Conservation (phyloP, 2,113 vertebrate genomes). For the Elgaria multicarinata region DNA sequence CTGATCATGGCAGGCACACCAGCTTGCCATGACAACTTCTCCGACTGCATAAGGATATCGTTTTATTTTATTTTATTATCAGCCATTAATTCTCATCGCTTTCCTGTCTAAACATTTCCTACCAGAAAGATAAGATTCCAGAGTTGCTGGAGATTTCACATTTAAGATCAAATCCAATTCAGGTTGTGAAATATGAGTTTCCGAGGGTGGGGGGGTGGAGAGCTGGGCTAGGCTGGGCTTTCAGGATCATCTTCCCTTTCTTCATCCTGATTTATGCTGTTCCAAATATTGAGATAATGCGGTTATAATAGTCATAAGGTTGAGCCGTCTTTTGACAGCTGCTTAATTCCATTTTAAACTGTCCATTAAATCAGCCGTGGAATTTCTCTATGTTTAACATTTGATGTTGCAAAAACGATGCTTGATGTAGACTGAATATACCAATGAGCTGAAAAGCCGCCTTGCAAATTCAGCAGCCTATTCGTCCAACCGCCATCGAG, state of each 20-base stretch:
- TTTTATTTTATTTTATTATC: slow-evolving; percentile 21
- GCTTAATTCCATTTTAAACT: slow-evolving; percentile 74
- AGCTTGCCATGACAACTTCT: neutral
- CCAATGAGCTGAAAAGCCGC: neutral
- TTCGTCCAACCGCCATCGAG: neutral
- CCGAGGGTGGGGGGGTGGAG: no score
- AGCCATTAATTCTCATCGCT: slow-evolving; percentile 62
- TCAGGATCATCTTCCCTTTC: neutral
- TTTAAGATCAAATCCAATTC: slow-evolving; percentile 49
- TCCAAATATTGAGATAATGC: slow-evolving; percentile 55
- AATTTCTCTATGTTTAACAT: slow-evolving; percentile 66
- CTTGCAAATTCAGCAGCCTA: neutral
- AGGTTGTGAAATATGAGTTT: slow-evolving; percentile 28
- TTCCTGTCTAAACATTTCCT: slow-evolving; percentile 46
- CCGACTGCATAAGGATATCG: neutral
- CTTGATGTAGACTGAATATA: neutral
- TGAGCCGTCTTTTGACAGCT: slow-evolving; percentile 61
- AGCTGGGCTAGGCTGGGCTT: neutral
- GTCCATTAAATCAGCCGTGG: slow-evolving; percentile 64
- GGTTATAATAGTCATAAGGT: slow-evolving; percentile 60
- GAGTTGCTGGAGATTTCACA: slow-evolving; percentile 8
- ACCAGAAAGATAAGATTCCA: slow-evolving; percentile 26
- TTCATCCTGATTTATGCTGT: neutral
- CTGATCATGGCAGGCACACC: no score
- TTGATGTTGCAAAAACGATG: slow-evolving; percentile 61